These are phyloP conservation scores for Hylaeus volcanicus DNA, from an alignment of 1,140 invertebrate genomes.

Conservation along the genomic window DNA sequence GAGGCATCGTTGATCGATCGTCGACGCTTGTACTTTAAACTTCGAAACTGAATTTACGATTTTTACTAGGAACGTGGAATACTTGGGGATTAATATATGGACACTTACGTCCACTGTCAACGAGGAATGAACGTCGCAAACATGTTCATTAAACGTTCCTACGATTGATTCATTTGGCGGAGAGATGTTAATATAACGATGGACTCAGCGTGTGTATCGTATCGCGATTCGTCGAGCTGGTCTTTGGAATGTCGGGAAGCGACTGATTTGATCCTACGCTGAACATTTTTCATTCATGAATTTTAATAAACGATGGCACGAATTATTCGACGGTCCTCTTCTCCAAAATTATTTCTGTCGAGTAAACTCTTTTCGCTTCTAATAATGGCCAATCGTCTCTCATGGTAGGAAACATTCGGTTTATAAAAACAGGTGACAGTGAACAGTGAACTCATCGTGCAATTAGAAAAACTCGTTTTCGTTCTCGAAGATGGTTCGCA, in stretches of 20 bases:
- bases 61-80: conserved; percentile 14
- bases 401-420: too few species aligned
- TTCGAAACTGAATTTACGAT: conserved; percentile 8
- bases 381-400: too few species aligned
- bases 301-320: too few species aligned
- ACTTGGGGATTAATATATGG: neutral
- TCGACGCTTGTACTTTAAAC: conserved; percentile 10
- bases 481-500: neutral
- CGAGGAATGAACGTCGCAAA: neutral
- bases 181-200: neutral
- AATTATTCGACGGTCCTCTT: too few species aligned
- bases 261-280: too few species aligned
- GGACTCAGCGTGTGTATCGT: neutral
- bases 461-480: neutral
- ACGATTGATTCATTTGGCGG: neutral
- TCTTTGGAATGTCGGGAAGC: too few species aligned
- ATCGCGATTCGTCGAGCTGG: neutral
- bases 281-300: too few species aligned
- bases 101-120: neutral
- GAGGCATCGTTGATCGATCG: conserved; percentile 29
- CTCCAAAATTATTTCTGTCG: neutral
- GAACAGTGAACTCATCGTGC: neutral
- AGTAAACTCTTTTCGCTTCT: neutral
- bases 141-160: neutral
- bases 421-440: too few species aligned